phyloP scores from a whole-genome alignment of 2,888 invertebrate species.

The Globia sparganii region DNA sequence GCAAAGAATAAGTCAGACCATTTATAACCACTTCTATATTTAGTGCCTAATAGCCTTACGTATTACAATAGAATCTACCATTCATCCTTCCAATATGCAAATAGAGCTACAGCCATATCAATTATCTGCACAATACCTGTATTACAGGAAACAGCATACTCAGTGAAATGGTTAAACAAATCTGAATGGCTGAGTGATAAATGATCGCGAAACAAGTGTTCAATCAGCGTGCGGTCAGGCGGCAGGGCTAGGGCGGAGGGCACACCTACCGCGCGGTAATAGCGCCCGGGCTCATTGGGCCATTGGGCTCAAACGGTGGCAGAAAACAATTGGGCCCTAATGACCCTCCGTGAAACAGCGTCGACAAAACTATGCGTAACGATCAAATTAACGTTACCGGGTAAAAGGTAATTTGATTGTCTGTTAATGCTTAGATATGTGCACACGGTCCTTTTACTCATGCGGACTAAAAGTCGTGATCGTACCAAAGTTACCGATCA shows the following conservation, averaged over 20 bases:
- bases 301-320: constrained; percentile 64
- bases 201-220: constrained; percentile 83
- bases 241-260: constrained; percentile 75
- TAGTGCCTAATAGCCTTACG: too few species aligned
- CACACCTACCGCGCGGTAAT: constrained; percentile 71
- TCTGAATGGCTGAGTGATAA: constrained; percentile 72
- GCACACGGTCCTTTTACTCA: constrained; percentile 1
- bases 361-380: constrained; percentile 63
- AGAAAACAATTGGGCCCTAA: constrained; percentile 85
- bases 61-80: background rate
- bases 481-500: background rate
- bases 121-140: constrained; percentile 33
- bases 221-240: constrained; percentile 87
- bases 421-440: constrained; percentile 17
- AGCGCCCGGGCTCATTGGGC: constrained; percentile 69
- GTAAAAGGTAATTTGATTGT: constrained; percentile 57
- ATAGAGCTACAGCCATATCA: background rate
- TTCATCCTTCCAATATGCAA: background rate
- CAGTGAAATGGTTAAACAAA: constrained; percentile 68
- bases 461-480: background rate
- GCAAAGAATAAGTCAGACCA: background rate
- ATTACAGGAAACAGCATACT: constrained; percentile 47
- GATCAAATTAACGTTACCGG: constrained; percentile 58
- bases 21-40: background rate
- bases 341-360: constrained; percentile 70